Evolutionary conservation across 1,140 invertebrate species (phyloP).

Genomic region (Lepidurus packardi): DNA sequence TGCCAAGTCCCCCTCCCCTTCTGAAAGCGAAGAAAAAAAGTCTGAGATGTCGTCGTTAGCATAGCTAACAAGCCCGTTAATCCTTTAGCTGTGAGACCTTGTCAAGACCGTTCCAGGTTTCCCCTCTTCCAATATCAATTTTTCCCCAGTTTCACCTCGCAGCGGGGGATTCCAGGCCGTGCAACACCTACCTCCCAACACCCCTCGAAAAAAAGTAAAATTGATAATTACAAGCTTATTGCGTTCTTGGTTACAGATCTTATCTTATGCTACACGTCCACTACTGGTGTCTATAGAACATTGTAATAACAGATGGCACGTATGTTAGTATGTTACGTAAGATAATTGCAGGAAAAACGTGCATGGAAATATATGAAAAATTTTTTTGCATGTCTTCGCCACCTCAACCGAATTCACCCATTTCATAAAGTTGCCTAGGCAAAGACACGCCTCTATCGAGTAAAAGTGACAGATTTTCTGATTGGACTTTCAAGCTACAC

Average conservation of each 20-base stretch:
- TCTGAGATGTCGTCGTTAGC: neutral
- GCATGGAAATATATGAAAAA: neutral
- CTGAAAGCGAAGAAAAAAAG: neutral
- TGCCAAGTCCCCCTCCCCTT: neutral
- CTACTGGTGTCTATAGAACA: neutral
- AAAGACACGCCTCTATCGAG: neutral
- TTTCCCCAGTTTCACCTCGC: neutral
- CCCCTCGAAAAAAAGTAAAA: neutral
- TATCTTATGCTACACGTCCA: neutral
- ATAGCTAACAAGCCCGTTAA: neutral
- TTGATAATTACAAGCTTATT: conserved; percentile 12
- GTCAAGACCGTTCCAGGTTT: neutral
- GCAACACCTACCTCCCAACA: neutral
- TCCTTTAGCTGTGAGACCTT: neutral
- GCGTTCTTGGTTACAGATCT: conserved; percentile 17
- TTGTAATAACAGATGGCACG: neutral
- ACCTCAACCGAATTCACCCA: too few species aligned
- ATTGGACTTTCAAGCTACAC: neutral
- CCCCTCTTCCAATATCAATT: neutral
- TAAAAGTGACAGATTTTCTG: neutral
- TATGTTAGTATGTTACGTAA: neutral
- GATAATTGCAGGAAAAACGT: neutral
- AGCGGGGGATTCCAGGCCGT: neutral
- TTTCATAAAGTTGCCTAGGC: neutral
- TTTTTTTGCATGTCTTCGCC: too few species aligned